phyloP scores from a whole-genome alignment of 2,888 invertebrate genomes.

The Blastobasis adustella region DNA sequence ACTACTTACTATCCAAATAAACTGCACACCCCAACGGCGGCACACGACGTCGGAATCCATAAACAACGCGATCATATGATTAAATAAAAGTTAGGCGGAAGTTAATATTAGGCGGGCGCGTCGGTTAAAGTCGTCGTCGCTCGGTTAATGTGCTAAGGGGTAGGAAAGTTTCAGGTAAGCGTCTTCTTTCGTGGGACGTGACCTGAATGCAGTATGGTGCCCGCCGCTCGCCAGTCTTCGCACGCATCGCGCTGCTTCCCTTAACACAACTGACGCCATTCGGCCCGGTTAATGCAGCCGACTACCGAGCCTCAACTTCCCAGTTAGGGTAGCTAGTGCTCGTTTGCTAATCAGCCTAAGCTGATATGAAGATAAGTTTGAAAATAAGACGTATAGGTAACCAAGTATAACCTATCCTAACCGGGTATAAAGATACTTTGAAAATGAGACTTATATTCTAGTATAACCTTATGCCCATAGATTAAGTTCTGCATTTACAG shows the following conservation, averaged over 20 bases:
- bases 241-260: conserved; percentile 20
- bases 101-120: conserved; percentile 33
- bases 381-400: too few relatives aligned
- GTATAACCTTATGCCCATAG: too few relatives aligned
- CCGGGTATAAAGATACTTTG: too few relatives aligned
- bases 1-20: background rate
- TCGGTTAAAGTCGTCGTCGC: conserved; percentile 42
- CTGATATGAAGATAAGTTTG: too few relatives aligned
- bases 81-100: conserved; percentile 13
- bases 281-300: conserved; percentile 2
- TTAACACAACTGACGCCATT: conserved; percentile 27
- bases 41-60: too few relatives aligned
- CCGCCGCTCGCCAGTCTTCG: conserved; percentile 18
- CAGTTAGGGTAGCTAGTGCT: too few relatives aligned
- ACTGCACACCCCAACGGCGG: too few relatives aligned
- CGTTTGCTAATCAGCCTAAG: too few relatives aligned
- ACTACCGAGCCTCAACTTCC: background rate
- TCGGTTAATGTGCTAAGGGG: conserved; percentile 70
- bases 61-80: background rate
- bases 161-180: conserved; percentile 71
- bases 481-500: too few relatives aligned
- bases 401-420: too few relatives aligned
- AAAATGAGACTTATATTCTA: too few relatives aligned
- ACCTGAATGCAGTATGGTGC: conserved; percentile 42
- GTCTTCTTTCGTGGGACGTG: conserved; percentile 65